phyloP scores from a whole-genome alignment of 2,797 vertebrate species.

The Clarias laeviceps region DNA sequence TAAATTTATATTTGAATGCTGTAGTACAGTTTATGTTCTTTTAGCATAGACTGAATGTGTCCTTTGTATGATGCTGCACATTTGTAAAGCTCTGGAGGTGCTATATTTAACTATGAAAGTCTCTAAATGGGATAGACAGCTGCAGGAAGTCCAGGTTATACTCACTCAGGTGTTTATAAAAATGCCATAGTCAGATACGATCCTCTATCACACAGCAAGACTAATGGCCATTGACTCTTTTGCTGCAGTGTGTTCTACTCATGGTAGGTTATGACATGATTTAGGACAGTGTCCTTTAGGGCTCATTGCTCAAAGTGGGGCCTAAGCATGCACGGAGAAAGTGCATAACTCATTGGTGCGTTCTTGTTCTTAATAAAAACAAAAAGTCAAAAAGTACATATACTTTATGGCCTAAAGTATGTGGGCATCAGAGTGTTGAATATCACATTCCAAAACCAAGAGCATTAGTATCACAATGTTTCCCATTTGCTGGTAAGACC shows the following conservation, averaged over 20 bases:
- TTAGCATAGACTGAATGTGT: conserved; percentile 9
- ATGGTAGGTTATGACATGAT: background rate
- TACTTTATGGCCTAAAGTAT: background rate
- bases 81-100: background rate
- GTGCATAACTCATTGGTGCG: too few species aligned
- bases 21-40: background rate
- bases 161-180: background rate
- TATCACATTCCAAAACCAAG: background rate
- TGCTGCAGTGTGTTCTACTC: background rate
- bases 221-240: background rate
- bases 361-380: background rate
- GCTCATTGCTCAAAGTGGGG: background rate
- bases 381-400: too few species aligned
- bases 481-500: background rate
- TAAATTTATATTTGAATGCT: conserved; percentile 3
- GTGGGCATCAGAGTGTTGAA: background rate
- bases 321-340: background rate
- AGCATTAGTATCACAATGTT: background rate
- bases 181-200: background rate
- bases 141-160: background rate
- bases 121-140: background rate
- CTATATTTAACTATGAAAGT: conserved; percentile 32
- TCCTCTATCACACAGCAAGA: background rate
- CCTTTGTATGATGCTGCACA: background rate
- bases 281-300: background rate